Evolutionary conservation across 2,113 vertebrate genomes (phyloP), one percentile per base, ranked within the genome.

Genomic region (Urocolius indicus): DNA sequence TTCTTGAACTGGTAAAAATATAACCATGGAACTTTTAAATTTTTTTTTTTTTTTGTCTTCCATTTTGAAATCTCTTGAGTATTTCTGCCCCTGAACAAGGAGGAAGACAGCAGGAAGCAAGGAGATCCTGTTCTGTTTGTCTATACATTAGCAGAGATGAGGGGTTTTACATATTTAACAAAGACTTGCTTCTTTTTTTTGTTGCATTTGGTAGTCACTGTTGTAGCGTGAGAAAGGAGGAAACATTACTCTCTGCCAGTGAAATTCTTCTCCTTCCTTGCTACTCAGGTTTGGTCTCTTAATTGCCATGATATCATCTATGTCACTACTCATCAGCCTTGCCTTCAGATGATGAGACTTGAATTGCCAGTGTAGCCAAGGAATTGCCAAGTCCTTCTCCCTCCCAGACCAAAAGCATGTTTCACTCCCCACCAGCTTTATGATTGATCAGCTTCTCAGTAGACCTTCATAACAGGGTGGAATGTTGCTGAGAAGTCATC

Each of bases 201-300:
- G 10, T 62, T 69, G 34, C 2, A 10, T 89, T 91, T 94, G 55
- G 11, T 61, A 93, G 67, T 66, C 79, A 66, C 49, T 54, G 27
- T 69, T 90, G 58, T 68, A 75, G 49, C 54, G 30, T 84, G 49
- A 84, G 77, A 80, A 63, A 68, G n/a, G 24, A 93, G 54, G 54
- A 87, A 76, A 58, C 27, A 16, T 19, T 69, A 45, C 5, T 55
- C 26, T 82, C 41, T 76, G 75, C 30, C 24, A 49, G 45, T 68
- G 49, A 79, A 88, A 85, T 76, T 79, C 24, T 13, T 68, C 13
- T 87, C 54, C 66, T 93, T 93, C 27, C 85, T 88, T 90, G 90
- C 58, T 15, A 20, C 74, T 95, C 74, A 87, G 85, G 84, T 95
- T 95, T 82, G 71, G 59, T 91, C 61, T 96, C 58, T 73, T 91